Percentiles rank a stretch among this genome's conserved stretches.
phyloP scores from a whole-genome alignment of 2,113 vertebrate species.

The Taurulus bubalis region DNA sequence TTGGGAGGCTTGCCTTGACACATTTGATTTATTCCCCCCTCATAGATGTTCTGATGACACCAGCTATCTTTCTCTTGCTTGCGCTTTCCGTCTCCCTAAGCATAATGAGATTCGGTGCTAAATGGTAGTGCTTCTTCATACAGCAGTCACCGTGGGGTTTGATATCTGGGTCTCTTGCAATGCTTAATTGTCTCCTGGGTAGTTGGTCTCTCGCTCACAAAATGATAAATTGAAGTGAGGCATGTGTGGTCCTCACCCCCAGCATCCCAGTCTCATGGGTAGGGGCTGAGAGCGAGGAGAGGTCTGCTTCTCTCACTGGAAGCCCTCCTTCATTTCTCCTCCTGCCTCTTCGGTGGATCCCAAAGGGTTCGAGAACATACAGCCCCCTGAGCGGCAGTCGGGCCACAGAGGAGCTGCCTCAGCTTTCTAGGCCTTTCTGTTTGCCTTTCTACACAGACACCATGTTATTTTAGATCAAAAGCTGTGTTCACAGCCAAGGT shows the following conservation, averaged over 20 bases:
- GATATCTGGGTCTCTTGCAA: conserved; percentile 84
- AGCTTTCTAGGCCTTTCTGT: conserved; percentile 65
- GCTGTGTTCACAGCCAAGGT: conserved; percentile 47
- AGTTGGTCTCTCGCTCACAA: conserved; percentile 69
- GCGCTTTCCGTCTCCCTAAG: conserved; percentile 47
- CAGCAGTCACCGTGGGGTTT: conserved; percentile 75
- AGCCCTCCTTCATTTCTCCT: conserved; percentile 71
- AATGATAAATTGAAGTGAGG: conserved; percentile 84
- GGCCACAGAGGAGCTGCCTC: conserved; percentile 69
- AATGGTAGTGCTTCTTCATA: conserved; percentile 76
- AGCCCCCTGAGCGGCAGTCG: conserved; percentile 59
- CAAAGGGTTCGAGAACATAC: conserved; percentile 68
- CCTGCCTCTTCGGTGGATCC: conserved; percentile 64
- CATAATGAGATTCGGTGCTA: conserved; percentile 81
- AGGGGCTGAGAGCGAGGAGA: conserved; percentile 68
- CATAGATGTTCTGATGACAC: conserved; percentile 80
- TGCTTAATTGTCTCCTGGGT: conserved; percentile 83
- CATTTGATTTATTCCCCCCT: conserved; percentile 80
- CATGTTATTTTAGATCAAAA: conserved; percentile 60
- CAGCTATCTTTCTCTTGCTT: conserved; percentile 62
- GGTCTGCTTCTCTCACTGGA: conserved; percentile 70
- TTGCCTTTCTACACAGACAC: conserved; percentile 60
- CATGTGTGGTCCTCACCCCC: conserved; percentile 83
- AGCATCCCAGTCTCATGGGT: conserved; percentile 75
- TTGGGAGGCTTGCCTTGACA: conserved; percentile 61